Base-by-base conservation (phyloP, 1,140 invertebrate species). In the Ceratina australensis region DNA sequence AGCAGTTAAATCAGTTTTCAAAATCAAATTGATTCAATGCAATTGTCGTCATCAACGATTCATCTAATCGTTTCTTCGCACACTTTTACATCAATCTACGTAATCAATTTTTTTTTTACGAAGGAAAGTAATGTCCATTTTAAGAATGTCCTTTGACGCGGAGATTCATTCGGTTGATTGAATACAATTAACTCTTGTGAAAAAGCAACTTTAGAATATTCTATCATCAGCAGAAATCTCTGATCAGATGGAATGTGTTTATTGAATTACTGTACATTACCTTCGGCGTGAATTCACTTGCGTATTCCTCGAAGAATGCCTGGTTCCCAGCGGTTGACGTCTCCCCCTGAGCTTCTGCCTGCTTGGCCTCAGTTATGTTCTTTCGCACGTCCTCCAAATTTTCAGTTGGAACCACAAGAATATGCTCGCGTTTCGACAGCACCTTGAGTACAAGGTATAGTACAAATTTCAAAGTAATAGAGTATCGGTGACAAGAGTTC, bases 361-460 rank as follows among this genome's bases (percentile, higher is more conserved):
- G 47, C 0, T 69, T 67, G 10, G 59, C 72, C 12, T 86, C 78
- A 0, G 86, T 89, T 3, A 74, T 71, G 28, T 89, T 89, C 22
- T 72, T 81, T 3, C 72, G 52, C 8, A 86, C 78, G 47, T 86
- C 84, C 8, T 86, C 81, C 66, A 86, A 64, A n/a, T 86, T 68
- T n/a, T 20, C 64, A 12, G 83, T 78, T 0, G 89, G 89, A 49
- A 88, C 84, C 3, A 85, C 85, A 5, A 89, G 86, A 57, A 90
- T 67, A 54, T 90, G 88, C 16, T 89, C 85, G 8, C 87, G 81
- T 33, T 88, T 83, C 3, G 89, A 81, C 1, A 90, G 79, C n/a
- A 90, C 81, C 89, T 90, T 79, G 12, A 77, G 72, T 33, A 42
- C 61, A 18, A 57, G 13, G 3, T 16, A 54, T 54, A 49, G 47